These are phyloP conservation scores for Caprella mutica DNA, from an alignment of 2,888 invertebrate genomes.

Conservation along the genomic window DNA sequence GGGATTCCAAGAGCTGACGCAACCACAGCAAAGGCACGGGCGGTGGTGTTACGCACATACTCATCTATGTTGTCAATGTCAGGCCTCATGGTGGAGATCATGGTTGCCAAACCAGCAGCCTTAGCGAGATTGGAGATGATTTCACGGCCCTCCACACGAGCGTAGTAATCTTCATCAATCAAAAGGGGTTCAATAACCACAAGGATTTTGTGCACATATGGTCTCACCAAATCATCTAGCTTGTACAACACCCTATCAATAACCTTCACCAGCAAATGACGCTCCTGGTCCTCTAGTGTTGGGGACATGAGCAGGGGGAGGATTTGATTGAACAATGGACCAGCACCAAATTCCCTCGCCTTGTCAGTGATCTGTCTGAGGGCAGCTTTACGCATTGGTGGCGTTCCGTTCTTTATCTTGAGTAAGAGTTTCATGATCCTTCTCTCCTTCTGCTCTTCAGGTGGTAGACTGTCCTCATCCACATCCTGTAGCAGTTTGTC, in stretches of 20 bases:
- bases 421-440: constrained; percentile 97
- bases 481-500: constrained; percentile 96
- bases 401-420: constrained; percentile 99
- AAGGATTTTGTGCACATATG: constrained; percentile 98
- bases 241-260: constrained; percentile 98
- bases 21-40: constrained; percentile 98
- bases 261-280: constrained; percentile 95
- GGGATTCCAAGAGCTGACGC: constrained; percentile 98
- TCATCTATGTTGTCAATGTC: constrained; percentile 99
- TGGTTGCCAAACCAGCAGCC: constrained; percentile 96
- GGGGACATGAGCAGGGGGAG: constrained; percentile 98
- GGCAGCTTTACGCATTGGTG: constrained; percentile 97
- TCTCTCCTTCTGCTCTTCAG: constrained; percentile 94
- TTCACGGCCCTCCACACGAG: constrained; percentile 96
- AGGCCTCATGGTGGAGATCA: constrained; percentile 99
- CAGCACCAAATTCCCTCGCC: constrained; percentile 95
- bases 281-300: constrained; percentile 96
- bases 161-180: constrained; percentile 99
- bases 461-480: constrained; percentile 86
- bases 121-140: constrained; percentile 98
- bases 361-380: constrained; percentile 96
- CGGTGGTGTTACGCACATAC: constrained; percentile 95
- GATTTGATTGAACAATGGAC: constrained; percentile 97
- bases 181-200: constrained; percentile 97
- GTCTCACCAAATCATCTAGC: constrained; percentile 92